These are phyloP conservation scores for Oopsacas minuta DNA, from an alignment of 37 sponge, comb jelly and placozoan species.

Conservation along the genomic window DNA sequence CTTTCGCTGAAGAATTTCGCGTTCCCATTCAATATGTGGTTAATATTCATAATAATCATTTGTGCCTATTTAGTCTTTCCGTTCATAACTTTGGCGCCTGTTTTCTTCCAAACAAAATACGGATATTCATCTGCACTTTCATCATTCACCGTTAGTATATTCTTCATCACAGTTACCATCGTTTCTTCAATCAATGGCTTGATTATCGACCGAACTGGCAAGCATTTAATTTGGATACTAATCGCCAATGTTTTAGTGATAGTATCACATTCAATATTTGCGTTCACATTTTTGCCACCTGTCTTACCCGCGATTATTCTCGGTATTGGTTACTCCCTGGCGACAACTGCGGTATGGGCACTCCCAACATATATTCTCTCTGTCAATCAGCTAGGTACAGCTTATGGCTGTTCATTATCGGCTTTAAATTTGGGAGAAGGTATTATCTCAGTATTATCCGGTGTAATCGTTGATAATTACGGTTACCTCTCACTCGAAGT, in stretches of 20 bases:
- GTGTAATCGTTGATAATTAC: background rate
- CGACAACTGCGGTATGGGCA: background rate
- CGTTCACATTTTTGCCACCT: background rate
- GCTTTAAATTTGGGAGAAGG: background rate
- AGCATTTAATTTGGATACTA: background rate
- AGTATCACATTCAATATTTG: background rate
- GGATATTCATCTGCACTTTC: background rate
- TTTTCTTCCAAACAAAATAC: background rate
- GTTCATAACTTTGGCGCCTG: background rate
- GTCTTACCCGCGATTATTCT: background rate
- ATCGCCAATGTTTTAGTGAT: background rate
- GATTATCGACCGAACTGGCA: background rate
- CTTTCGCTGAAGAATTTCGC: background rate
- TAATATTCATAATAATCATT: background rate
- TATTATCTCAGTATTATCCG: background rate
- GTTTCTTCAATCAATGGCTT: background rate
- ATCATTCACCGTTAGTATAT: background rate
- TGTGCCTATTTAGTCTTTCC: background rate
- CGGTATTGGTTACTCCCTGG: background rate
- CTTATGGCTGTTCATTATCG: background rate
- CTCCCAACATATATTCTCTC: background rate
- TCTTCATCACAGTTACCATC: background rate
- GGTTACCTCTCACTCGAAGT: background rate
- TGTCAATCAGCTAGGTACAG: background rate
- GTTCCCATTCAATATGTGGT: background rate